Conservation (phyloP, 2,797 vertebrate species). For the Sardinella longiceps region DNA sequence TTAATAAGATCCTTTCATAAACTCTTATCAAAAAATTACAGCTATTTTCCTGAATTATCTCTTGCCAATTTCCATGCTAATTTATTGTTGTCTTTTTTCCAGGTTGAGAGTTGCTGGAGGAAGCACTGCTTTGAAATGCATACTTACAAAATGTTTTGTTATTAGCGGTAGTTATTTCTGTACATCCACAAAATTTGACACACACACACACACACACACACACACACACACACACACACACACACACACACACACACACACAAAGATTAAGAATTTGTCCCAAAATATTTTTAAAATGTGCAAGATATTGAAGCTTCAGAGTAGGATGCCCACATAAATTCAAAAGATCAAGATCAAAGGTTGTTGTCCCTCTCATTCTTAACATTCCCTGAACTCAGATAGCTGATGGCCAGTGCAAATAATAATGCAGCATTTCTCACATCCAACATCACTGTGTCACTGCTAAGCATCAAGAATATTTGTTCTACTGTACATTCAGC, state of each 20-base stretch:
- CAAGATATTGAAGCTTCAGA: too few species aligned
- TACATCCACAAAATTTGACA: neutral
- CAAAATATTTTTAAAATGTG: too few species aligned
- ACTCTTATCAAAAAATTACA: constrained; percentile 2
- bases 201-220: too few species aligned
- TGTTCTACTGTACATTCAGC: neutral
- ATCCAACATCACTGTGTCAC: neutral
- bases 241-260: too few species aligned
- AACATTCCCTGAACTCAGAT: neutral
- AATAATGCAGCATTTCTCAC: neutral
- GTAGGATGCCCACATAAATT: too few species aligned
- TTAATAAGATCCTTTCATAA: constrained; percentile 1
- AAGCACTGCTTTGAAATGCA: neutral
- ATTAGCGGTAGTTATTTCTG: neutral
- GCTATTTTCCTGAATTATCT: neutral
- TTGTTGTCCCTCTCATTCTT: neutral
- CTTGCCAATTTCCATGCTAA: constrained; percentile 16
- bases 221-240: too few species aligned
- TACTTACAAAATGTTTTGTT: neutral
- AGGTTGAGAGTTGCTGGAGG: neutral
- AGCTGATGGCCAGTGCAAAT: neutral
- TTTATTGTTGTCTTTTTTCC: neutral
- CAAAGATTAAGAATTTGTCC: too few species aligned
- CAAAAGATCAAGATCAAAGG: neutral
- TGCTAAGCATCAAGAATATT: neutral